Evolutionary conservation across 2,113 vertebrate species (phyloP), one percentile per base, ranked within the genome.

Genomic region (Agelaius tricolor): DNA sequence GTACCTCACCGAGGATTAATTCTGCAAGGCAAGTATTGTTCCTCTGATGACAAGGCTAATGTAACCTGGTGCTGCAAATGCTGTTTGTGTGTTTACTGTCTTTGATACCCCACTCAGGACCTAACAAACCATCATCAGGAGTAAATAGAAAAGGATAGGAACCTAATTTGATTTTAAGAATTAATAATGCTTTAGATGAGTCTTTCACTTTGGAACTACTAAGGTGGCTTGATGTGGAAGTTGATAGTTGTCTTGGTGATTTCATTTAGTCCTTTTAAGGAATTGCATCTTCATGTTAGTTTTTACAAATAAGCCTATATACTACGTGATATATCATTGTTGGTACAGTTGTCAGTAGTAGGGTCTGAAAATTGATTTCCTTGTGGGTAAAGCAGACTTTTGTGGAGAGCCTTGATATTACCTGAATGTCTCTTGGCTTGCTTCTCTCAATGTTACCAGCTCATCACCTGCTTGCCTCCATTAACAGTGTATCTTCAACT

Each of bases 251-350:
- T 30, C 51, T n/a, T 61, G 21, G 18, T 81, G 68, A 74, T 54
- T 69, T 22, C 6, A 14, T 87, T 59, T 65, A 72, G 17, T 41
- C 15, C 11, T 84, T 89, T 15, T 37, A 77, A 80, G 10, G 20
- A 80, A 15, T 79, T 83, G 27, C 10, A 12, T 31, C 17, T 72
- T n/a, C 6, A 2, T 86, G 7, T 62, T 35, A 55, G 4, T 76
- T 93, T 88, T 80, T 62, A 85, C 14, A 43, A 67, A 26, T 69
- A 80, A 84, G 23, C 37, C 6, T 65, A 10, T 5, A 7, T 43
- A 47, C 8, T 5, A 33, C 1, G 1, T 41, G 13, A 41, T 51
- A 28, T 30, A 6, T 27, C 20, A 51, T 0, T 21, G 11, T 69
- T 84, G 27, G 8, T 49, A 28, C 19, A 23, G 1, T 57, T 66